phyloP scores from a whole-genome alignment of 2,888 invertebrate genomes.

The Trissolcus brochymenae region DNA sequence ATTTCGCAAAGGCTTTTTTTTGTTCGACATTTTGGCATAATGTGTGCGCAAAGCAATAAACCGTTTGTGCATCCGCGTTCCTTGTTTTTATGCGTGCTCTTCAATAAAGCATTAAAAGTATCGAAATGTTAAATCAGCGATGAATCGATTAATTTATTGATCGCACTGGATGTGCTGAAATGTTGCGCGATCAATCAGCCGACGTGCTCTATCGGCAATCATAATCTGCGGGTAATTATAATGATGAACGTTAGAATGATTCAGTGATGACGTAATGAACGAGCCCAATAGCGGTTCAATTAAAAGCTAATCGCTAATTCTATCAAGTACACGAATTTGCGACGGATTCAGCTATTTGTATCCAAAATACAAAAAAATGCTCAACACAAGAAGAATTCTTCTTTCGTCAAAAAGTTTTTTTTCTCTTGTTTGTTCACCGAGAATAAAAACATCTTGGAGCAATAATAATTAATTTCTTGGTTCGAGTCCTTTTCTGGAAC shows the following conservation, averaged over 20 bases:
- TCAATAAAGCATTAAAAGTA: conserved; percentile 2
- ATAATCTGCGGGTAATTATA: conserved; percentile 36
- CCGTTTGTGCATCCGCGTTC: neutral
- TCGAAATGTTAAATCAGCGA: conserved; percentile 29
- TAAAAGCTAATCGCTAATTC: conserved; percentile 33
- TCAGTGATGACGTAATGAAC: conserved; percentile 48
- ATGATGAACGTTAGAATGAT: conserved; percentile 43
- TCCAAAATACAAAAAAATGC: no score
- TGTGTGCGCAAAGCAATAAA: neutral
- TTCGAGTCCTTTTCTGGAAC: no score
- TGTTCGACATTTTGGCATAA: conserved; percentile 2
- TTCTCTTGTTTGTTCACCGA: no score
- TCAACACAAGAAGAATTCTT: no score
- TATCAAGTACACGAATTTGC: conserved; percentile 43
- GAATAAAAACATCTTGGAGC: no score
- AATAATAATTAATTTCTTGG: no score
- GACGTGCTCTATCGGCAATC: conserved; percentile 22
- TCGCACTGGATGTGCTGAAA: conserved; percentile 1
- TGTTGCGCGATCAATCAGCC: conserved; percentile 16
- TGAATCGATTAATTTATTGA: conserved; percentile 30
- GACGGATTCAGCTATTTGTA: no score
- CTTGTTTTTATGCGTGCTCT: no score
- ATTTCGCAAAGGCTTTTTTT: no score
- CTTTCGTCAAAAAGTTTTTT: no score
- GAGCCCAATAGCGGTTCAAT: conserved; percentile 36